Conservation (phyloP, 2,888 invertebrate genomes). For the Caenorhabditis uteleia region DNA sequence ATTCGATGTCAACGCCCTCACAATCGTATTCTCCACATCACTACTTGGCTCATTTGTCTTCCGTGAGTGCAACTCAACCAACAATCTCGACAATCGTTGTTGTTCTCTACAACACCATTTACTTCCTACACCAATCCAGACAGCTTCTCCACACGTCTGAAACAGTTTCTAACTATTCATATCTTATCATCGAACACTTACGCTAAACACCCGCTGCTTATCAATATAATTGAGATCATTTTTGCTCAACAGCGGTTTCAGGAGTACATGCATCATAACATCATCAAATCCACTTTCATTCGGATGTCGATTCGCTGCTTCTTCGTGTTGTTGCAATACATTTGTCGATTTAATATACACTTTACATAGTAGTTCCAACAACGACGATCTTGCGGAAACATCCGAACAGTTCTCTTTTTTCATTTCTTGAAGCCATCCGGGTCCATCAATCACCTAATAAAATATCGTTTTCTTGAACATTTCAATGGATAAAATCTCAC, state of each 20-base stretch:
- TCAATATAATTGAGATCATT: conserved; percentile 26
- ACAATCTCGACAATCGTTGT: conserved; percentile 75
- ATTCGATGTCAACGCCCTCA: conserved; percentile 54
- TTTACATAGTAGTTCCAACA: conserved; percentile 60
- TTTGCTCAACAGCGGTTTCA: conserved; percentile 58
- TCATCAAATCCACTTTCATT: conserved; percentile 14
- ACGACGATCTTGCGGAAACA: conserved; percentile 52
- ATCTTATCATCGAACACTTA: conserved; percentile 2
- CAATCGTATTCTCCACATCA: conserved; percentile 64
- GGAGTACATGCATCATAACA: conserved; percentile 51
- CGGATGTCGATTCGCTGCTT: conserved; percentile 18
- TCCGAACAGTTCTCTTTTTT: conserved; percentile 31
- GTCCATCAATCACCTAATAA: conserved; percentile 39
- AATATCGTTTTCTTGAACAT: too few relatives aligned
- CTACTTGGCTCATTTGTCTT: conserved; percentile 74
- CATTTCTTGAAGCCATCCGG: conserved; percentile 34
- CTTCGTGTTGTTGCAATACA: conserved; percentile 31
- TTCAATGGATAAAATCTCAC: too few relatives aligned
- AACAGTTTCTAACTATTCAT: neutral
- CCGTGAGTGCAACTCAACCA: conserved; percentile 82
- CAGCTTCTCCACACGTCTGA: conserved; percentile 43
- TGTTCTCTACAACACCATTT: conserved; percentile 30
- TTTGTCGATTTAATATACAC: conserved; percentile 50
- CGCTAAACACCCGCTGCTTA: conserved; percentile 19
- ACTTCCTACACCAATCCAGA: conserved; percentile 44